phyloP scores from a whole-genome alignment of 2,113 vertebrate genomes.

The Microtus montanus region DNA sequence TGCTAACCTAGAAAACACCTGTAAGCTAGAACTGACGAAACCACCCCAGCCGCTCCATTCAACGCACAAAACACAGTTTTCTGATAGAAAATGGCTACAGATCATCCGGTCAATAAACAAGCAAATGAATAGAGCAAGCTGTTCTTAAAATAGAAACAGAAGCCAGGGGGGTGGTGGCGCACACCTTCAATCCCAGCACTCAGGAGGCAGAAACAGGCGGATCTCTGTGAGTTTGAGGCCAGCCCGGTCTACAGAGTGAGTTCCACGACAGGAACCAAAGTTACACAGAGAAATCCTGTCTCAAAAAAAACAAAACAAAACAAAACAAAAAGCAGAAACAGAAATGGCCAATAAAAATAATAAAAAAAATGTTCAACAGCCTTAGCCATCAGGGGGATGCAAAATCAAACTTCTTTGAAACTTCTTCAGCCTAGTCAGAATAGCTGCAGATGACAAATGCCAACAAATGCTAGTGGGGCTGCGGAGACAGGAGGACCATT shows the following conservation, averaged over 20 bases:
- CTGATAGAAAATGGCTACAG: neutral
- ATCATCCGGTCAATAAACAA: neutral
- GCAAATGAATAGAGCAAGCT: neutral
- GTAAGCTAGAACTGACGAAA: neutral
- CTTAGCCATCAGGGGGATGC: neutral
- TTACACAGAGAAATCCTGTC: no score
- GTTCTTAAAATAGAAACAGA: neutral
- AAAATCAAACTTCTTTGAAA: neutral
- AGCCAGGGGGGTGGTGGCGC: accelerated
- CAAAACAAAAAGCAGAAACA: neutral
- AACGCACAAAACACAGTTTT: neutral
- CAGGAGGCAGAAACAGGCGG: no score
- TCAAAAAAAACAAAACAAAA: no score
- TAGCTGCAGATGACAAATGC: neutral
- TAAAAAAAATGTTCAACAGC: neutral
- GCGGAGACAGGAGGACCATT: no score
- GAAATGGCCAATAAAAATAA: neutral
- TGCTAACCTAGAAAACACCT: neutral
- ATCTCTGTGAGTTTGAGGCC: no score
- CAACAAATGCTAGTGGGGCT: neutral
- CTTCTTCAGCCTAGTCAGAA: neutral
- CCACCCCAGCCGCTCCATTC: neutral
- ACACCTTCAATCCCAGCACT: no score
- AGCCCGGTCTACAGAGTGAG: no score
- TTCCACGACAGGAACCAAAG: no score